Conservation (phyloP, 2,888 invertebrate genomes). For the Agriopis aurantiaria region DNA sequence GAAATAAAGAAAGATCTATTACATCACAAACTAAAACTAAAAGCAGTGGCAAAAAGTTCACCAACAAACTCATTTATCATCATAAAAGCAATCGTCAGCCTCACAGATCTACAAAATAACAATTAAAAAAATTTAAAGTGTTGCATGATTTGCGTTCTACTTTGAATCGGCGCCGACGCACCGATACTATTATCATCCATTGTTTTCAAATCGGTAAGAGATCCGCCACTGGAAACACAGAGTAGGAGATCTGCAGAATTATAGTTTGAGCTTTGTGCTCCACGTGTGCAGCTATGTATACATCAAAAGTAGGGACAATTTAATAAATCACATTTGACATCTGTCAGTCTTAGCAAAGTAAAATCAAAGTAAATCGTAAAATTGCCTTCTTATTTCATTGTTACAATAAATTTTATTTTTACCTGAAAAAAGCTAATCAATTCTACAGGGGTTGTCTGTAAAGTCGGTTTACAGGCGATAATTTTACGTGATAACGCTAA, state of each 20-base stretch:
- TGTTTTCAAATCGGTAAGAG: conserved; percentile 82
- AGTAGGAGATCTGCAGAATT: neutral
- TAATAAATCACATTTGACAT: no score
- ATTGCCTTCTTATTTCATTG: no score
- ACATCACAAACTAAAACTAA: conserved; percentile 26
- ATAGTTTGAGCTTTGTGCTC: neutral
- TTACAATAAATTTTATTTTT: no score
- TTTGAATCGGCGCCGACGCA: conserved; percentile 68
- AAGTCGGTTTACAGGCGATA: no score
- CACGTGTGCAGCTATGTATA: neutral
- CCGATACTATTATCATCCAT: conserved; percentile 56
- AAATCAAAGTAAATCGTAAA: no score
- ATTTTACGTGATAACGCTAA: no score
- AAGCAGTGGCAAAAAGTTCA: conserved; percentile 29
- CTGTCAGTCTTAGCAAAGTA: no score
- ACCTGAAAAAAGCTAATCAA: no score
- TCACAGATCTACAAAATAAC: conserved; percentile 51
- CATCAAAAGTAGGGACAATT: neutral
- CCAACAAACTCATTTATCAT: conserved; percentile 52
- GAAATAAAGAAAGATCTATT: conserved; percentile 11
- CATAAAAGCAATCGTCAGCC: conserved; percentile 59
- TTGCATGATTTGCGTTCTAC: conserved; percentile 69
- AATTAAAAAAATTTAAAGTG: conserved; percentile 55
- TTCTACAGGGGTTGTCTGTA: no score
- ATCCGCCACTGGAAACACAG: conserved; percentile 69